Evolutionary conservation across 2,888 invertebrate species (phyloP), one percentile per base, ranked within the genome.

Genomic region (Drosophila falleni): DNA sequence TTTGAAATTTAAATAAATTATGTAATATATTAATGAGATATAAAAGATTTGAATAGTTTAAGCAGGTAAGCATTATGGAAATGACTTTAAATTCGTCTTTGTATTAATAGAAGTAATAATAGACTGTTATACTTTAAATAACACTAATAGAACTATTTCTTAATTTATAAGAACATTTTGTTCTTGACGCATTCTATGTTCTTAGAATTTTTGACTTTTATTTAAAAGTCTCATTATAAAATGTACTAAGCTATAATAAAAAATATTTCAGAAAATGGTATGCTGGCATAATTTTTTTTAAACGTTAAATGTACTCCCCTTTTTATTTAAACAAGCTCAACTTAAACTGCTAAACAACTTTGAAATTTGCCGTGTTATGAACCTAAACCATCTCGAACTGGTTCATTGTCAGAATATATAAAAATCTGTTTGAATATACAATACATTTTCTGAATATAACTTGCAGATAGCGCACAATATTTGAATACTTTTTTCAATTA

Each of bases 401-500:
- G 23, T 42, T 41, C 4, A 41, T 10, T 53, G 15, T 41, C 16
- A 3, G 13, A 13, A 41, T 16, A 42, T 42, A 33, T 42, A 31
- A 5, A 31, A 19, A 33, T 42, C n/a, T 42, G 42, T 19, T n/a
- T 23, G 15, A 9, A 8, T n/a, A 23, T 54, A 41, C 10, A 44
- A 47, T 46, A 26, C 4, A 29, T 10, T 49, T 47, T 19, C 13
- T 10, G 15, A 26, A 58, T 56, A 49, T 44, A 54, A 49, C 69
- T 60, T 67, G 47, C 37, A 63, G 47, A 55, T 37, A 49, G 33
- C 71, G 51, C 8, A 39, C 35, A 62, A 56, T 65, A 84, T 83
- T 81, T 87, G 83, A 78, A 88, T 78, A 64, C 46, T 56, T n/a
- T 50, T 85, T 85, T 87, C 89, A 89, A 85, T 85, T 89, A 90